phyloP scores from a whole-genome alignment of 35 echinoderm and acorn worm genomes.

The Amphiura filiformis region DNA sequence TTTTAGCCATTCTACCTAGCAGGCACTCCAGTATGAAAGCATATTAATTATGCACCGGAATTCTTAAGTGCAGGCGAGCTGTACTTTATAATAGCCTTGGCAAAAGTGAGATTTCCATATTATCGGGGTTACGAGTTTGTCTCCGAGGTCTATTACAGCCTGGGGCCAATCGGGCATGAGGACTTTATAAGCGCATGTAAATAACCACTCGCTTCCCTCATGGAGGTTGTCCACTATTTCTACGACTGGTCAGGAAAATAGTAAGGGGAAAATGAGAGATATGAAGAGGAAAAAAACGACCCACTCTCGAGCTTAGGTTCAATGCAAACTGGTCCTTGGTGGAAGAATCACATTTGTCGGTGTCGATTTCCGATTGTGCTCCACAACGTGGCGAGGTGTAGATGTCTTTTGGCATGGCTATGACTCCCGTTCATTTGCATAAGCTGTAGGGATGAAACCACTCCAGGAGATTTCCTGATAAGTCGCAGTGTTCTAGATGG shows the following conservation, averaged over 20 bases:
- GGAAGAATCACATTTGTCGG: no score
- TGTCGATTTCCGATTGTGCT: neutral
- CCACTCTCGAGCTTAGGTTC: no score
- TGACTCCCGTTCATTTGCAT: conserved; percentile 1
- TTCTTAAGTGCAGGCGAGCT: neutral
- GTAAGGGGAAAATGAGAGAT: no score
- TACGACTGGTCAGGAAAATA: no score
- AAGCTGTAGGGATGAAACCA: neutral
- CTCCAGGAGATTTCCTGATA: neutral
- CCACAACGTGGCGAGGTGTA: neutral
- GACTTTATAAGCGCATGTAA: conserved; percentile 2
- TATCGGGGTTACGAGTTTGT: neutral
- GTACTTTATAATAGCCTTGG: conserved; percentile 7
- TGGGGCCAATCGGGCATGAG: neutral
- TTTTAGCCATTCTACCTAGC: neutral
- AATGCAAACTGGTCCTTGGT: no score
- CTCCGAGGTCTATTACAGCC: neutral
- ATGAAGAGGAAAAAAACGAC: no score
- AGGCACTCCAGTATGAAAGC: neutral
- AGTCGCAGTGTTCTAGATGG: neutral
- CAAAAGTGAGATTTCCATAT: conserved; percentile 2
- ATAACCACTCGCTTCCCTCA: neutral
- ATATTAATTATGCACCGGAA: neutral
- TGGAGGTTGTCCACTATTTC: no score
- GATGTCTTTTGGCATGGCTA: neutral